Conservation (phyloP, 2,113 vertebrate species). For the Ancistrus triradiatus region DNA sequence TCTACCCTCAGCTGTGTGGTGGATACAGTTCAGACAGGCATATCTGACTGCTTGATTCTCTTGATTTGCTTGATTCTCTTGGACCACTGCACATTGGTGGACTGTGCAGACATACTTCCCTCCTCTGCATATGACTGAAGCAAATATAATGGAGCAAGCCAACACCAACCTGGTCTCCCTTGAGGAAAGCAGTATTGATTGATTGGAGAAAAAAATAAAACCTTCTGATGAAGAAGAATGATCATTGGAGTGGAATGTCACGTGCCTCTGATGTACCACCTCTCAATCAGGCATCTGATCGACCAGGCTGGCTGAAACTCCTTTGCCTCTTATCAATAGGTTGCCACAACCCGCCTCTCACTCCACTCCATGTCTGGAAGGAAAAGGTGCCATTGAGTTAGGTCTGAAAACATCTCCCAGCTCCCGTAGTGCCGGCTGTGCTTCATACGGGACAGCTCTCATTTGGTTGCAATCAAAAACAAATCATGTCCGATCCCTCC, state of each 20-base stretch:
- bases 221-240: slow-evolving; percentile 72
- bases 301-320: slow-evolving; percentile 47
- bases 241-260: slow-evolving; percentile 70
- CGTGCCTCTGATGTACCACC: slow-evolving; percentile 64
- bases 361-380: slow-evolving; percentile 12
- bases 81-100: too few species aligned
- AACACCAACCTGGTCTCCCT: slow-evolving; percentile 46
- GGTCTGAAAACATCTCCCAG: slow-evolving; percentile 22
- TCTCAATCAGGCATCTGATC: slow-evolving; percentile 61
- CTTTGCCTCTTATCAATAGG: slow-evolving; percentile 53
- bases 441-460: slow-evolving; percentile 31
- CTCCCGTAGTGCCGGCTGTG: slow-evolving; percentile 21
- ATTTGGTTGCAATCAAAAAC: slow-evolving; percentile 40
- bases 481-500: slow-evolving; percentile 14
- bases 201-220: slow-evolving; percentile 63
- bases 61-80: too few species aligned
- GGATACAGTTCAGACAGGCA: too few species aligned
- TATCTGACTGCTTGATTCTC: too few species aligned
- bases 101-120: slow-evolving; percentile 28
- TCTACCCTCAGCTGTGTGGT: too few species aligned
- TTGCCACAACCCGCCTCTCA: background rate
- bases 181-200: slow-evolving; percentile 67
- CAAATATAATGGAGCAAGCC: slow-evolving; percentile 40
- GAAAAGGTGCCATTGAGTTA: slow-evolving; percentile 15
- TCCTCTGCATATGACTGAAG: slow-evolving; percentile 29